These are phyloP conservation scores for Pristiophorus japonicus DNA, from an alignment of 2,113 vertebrate species.

Conservation along the genomic window DNA sequence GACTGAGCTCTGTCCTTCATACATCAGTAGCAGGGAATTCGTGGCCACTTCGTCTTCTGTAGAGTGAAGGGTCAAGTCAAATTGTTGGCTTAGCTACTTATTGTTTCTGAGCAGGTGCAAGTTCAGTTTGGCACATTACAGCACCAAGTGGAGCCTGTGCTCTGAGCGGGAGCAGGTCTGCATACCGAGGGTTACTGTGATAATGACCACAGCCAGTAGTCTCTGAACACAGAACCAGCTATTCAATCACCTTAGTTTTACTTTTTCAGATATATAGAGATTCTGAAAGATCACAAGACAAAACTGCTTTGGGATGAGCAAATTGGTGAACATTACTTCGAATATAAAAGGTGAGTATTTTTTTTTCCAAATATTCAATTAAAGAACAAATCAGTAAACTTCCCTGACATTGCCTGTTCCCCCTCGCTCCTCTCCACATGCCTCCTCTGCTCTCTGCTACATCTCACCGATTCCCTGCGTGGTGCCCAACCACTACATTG, in stretches of 20 bases:
- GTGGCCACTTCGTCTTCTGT: neutral
- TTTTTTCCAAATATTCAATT: neutral
- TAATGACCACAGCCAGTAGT: neutral
- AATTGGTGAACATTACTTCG: slow-evolving; percentile 80
- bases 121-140: neutral
- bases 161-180: neutral
- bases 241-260: slow-evolving; percentile 31
- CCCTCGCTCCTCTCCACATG: neutral
- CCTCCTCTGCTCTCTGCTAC: neutral
- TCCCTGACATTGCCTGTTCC: neutral
- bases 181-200: neutral
- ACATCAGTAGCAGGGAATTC: neutral
- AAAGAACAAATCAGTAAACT: too few species aligned
- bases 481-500: too few species aligned
- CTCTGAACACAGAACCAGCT: slow-evolving; percentile 30
- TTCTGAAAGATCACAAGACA: slow-evolving; percentile 78
- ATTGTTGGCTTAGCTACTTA: neutral
- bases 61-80: neutral
- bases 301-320: slow-evolving; percentile 81
- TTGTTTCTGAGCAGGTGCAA: neutral
- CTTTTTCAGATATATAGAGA: slow-evolving; percentile 74
- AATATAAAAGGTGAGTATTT: slow-evolving; percentile 75
- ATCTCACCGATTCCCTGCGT: neutral
- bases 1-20: too few species aligned
- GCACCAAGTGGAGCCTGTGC: neutral